Percentiles rank a stretch among this genome's conserved stretches.
These are phyloP conservation scores for Calliphora vicina DNA, from an alignment of 1,140 invertebrate genomes.

Conservation along the genomic window DNA sequence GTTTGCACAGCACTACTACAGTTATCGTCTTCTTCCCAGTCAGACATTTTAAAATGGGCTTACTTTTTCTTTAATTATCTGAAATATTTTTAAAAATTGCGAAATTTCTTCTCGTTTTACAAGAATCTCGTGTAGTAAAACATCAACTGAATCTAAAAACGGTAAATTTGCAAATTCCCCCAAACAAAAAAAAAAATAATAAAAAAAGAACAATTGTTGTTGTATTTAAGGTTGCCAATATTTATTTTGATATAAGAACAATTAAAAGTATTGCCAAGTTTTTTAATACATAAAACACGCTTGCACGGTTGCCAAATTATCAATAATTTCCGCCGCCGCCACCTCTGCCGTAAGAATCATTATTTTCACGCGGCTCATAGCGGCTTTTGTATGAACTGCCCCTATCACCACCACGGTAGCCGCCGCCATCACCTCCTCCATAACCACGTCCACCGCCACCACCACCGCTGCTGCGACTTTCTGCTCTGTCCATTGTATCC, in stretches of 20 bases:
- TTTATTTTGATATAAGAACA: no score
- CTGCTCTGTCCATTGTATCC: not conserved
- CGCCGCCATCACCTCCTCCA: not conserved
- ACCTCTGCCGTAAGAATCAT: not conserved
- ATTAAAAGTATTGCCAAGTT: no score
- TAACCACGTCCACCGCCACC: not conserved
- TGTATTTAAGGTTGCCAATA: no score
- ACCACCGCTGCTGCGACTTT: not conserved
- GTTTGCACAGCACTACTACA: not conserved
- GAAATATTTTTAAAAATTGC: not conserved
- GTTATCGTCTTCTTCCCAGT: slow-evolving; percentile 37
- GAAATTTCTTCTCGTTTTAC: not conserved
- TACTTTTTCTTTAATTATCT: no score
- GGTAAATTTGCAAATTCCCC: no score
- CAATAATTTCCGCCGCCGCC: not conserved
- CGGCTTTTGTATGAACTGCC: not conserved
- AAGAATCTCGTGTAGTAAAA: no score
- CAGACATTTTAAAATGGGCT: slow-evolving; percentile 20
- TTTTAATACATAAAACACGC: no score
- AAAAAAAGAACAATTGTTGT: no score
- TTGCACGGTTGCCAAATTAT: no score
- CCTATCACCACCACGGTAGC: not conserved
- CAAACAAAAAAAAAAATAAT: no score
- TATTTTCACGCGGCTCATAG: not conserved
- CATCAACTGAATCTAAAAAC: no score